Conservation (phyloP, 2,888 invertebrate genomes). For the Drosophila sordidapex region DNA sequence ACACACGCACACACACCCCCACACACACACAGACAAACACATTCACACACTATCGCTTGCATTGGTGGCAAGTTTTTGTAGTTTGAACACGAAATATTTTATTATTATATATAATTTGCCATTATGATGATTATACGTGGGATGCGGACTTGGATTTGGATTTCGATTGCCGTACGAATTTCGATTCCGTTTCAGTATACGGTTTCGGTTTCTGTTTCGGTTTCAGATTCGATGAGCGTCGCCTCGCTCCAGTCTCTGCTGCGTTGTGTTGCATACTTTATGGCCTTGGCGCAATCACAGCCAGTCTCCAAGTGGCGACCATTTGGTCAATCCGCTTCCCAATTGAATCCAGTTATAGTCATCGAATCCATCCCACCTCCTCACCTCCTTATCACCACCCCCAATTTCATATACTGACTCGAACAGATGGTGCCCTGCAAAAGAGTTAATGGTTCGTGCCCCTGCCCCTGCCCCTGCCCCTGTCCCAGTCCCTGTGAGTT, state of each 20-base stretch:
- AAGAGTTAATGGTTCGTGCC: neutral
- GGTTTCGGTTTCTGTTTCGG: constrained; percentile 8
- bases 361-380: neutral
- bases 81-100: constrained; percentile 81
- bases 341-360: constrained; percentile 23
- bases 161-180: constrained; percentile 16
- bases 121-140: constrained; percentile 80
- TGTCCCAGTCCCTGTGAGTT: neutral
- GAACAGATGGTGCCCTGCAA: constrained; percentile 33
- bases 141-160: constrained; percentile 36
- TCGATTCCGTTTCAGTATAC: constrained; percentile 12
- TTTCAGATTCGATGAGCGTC: constrained; percentile 42
- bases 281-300: constrained; percentile 66
- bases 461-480: too few species aligned
- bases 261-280: constrained; percentile 72
- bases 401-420: constrained; percentile 17
- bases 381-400: neutral
- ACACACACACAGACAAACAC: constrained; percentile 9
- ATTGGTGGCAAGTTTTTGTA: constrained; percentile 50
- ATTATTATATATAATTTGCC: constrained; percentile 82
- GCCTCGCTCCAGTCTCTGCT: constrained; percentile 11
- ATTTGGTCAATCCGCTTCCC: constrained; percentile 17
- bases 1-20: constrained; percentile 6
- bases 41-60: constrained; percentile 17
- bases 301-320: constrained; percentile 16